phyloP scores from a whole-genome alignment of 2,888 invertebrate species.

The Lepidochitona cinerea region DNA sequence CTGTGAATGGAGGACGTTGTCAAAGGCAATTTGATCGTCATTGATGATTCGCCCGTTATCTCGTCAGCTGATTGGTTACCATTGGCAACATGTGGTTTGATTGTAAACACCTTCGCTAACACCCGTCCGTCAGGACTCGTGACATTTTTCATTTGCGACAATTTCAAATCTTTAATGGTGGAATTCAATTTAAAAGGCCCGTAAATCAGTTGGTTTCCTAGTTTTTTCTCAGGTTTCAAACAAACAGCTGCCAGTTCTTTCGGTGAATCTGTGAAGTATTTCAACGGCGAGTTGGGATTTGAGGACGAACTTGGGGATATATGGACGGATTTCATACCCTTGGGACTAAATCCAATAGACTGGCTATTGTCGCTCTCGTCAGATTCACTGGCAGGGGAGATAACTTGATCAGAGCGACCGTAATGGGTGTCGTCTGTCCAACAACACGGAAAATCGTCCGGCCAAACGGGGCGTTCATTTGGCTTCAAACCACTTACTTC shows the following conservation, averaged over 20 bases:
- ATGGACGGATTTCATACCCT: too few species aligned
- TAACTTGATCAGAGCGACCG: background rate
- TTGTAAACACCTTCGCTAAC: background rate
- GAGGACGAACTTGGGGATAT: too few species aligned
- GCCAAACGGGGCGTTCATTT: slow-evolving; percentile 22
- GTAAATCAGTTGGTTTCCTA: background rate
- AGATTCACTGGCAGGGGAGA: too few species aligned
- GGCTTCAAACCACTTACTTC: slow-evolving; percentile 39
- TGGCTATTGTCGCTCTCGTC: too few species aligned
- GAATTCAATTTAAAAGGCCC: background rate
- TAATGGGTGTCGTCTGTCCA: background rate
- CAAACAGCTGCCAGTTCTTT: background rate
- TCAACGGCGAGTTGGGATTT: background rate
- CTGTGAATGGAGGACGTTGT: too few species aligned
- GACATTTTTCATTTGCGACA: background rate
- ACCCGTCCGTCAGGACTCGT: background rate
- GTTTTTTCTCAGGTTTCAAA: background rate
- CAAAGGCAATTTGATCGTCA: too few species aligned
- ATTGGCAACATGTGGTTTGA: background rate
- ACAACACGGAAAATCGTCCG: slow-evolving; percentile 11
- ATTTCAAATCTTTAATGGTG: background rate
- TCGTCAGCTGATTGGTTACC: too few species aligned
- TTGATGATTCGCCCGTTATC: too few species aligned
- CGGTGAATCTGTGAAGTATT: background rate
- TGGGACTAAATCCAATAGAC: too few species aligned